Evolutionary conservation across 2,888 invertebrate genomes (phyloP), one percentile per base, ranked within the genome.

Genomic region (Tetropium fuscum): DNA sequence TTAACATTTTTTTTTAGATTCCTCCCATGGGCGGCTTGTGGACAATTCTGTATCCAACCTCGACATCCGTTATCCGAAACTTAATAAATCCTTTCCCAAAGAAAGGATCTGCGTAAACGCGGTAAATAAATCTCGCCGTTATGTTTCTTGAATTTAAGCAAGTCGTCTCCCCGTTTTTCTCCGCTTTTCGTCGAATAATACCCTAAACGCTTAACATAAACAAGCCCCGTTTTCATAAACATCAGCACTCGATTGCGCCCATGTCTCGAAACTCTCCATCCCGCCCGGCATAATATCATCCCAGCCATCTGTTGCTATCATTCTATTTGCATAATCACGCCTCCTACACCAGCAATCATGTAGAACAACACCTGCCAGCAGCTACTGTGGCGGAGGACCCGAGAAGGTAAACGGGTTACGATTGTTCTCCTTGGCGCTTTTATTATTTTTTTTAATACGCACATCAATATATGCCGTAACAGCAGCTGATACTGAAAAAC

Each of bases 281-380:
- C 27, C 40, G 15, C 36, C 51, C 51, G 25, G 27, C 51, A 51
- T 20, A 27, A 51, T 51, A 51, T 51, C 19, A 40, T 40, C 51
- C 51, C 41, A 32, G 56, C 51, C 68, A 68, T 62, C 68, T 68
- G 68, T 66, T 68, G 68, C 65, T 62, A 48, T 44, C 60, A 47
- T 60, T 63, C 57, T 53, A 68, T 68, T 68, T 68, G 66, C 68
- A 68, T 68, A 68, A 68, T 66, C 63, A 66, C 68, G 66, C 68
- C 66, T 65, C 51, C 57, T 54, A 66, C 65, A 68, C 58, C 53
- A 47, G 60, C 59, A 54, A 64, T 64, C 66, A 54, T 66, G 68
- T 68, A 56, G 56, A 64, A 63, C 65, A 68, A 57, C 68, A 68
- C 68, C 68, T 68, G 68, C 57, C 51, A 57, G 58, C 63, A 41